Conservation (phyloP, 2,888 invertebrate species). For the Tetragonisca angustula region DNA sequence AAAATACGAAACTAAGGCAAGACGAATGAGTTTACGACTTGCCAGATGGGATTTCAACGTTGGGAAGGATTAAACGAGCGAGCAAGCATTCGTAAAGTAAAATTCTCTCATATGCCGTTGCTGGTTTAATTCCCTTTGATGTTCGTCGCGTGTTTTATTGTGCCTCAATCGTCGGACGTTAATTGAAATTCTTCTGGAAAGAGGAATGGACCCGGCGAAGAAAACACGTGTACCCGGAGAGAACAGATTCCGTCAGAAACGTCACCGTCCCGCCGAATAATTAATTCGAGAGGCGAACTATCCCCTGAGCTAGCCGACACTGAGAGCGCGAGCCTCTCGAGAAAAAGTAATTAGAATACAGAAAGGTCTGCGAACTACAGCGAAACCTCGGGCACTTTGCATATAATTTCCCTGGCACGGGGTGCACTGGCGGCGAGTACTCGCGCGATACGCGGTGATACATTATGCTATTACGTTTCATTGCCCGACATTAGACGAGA, state of each 20-base stretch:
- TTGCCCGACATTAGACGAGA: conserved; percentile 71
- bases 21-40: too few species aligned
- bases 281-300: neutral
- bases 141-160: neutral
- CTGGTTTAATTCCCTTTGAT: too few species aligned
- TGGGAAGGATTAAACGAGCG: too few species aligned
- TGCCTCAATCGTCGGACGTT: neutral
- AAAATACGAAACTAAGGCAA: too few species aligned
- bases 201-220: neutral
- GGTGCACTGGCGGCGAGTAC: conserved; percentile 21
- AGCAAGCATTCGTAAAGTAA: too few species aligned
- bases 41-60: too few species aligned
- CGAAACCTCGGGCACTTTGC: conserved; percentile 28
- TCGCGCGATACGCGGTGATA: conserved; percentile 63
- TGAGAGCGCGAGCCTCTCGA: neutral
- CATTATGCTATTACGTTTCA: conserved; percentile 68
- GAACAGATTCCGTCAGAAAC: conserved; percentile 5
- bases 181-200: conserved; percentile 3
- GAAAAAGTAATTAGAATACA: conserved; percentile 39
- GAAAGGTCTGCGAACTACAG: conserved; percentile 30
- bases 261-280: neutral
- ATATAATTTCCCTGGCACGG: conserved; percentile 34
- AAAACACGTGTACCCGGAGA: neutral
- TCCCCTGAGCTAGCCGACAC: neutral
- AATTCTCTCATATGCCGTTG: too few species aligned